Percentiles rank a stretch among this genome's conserved stretches.
Conservation (phyloP, 2,888 invertebrate genomes). For the Plagodis pulveraria region DNA sequence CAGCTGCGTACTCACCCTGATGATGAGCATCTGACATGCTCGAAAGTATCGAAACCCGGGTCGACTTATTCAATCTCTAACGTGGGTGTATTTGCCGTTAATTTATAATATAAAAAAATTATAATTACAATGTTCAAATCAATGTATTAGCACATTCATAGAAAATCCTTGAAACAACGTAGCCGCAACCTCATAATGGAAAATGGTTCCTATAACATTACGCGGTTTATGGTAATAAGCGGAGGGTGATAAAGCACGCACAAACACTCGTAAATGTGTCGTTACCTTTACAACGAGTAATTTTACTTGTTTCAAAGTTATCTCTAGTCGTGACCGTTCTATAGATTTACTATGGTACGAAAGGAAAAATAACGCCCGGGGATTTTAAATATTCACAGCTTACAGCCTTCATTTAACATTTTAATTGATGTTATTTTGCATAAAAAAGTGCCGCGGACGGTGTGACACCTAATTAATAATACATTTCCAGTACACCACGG, state of each 20-base stretch:
- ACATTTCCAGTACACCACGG: constrained; percentile 24
- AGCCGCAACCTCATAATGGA: constrained; percentile 48
- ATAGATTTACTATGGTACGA: constrained; percentile 39
- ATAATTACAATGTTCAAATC: constrained; percentile 10
- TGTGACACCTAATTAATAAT: constrained; percentile 17
- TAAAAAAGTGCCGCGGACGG: constrained; percentile 9
- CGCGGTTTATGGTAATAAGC: constrained; percentile 64
- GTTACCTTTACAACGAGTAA: constrained; percentile 46
- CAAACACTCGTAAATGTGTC: constrained; percentile 62
- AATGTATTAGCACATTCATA: constrained; percentile 14
- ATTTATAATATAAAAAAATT: neutral
- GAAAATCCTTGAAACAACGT: constrained; percentile 47
- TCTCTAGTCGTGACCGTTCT: constrained; percentile 50
- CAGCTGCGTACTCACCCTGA: no score
- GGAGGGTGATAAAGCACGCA: constrained; percentile 73
- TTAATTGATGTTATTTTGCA: constrained; percentile 16
- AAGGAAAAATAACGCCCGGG: constrained; percentile 34
- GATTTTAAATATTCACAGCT: constrained; percentile 32
- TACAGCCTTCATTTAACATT: constrained; percentile 33
- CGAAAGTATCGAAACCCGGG: no score
- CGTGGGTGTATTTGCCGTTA: no score
- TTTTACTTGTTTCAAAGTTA: constrained; percentile 49
- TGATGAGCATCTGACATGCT: no score
- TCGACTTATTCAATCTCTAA: no score
- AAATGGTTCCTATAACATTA: constrained; percentile 58